Evolutionary conservation across 2,888 invertebrate species (phyloP).

Genomic region (Bedellia somnulentella): DNA sequence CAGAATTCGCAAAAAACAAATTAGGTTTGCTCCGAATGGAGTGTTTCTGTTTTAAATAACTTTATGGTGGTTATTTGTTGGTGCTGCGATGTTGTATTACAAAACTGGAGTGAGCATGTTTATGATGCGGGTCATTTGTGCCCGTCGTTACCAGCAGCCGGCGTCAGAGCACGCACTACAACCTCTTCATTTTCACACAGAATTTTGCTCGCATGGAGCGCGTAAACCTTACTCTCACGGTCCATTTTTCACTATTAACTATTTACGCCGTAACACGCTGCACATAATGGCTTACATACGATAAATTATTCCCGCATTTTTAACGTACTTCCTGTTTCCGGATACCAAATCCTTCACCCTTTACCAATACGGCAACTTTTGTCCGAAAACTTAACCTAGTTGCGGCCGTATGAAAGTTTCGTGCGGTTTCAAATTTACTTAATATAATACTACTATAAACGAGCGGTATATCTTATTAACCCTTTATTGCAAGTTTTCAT

Average conservation of each 20-base stretch:
- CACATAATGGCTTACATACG: neutral
- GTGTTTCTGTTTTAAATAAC: neutral
- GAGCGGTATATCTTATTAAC: too few relatives aligned
- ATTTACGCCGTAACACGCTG: neutral
- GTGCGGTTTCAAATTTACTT: constrained; percentile 56
- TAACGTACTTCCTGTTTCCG: neutral
- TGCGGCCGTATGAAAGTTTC: constrained; percentile 47
- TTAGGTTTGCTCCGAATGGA: too few relatives aligned
- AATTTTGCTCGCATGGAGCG: constrained; percentile 16
- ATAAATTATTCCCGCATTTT: constrained; percentile 3
- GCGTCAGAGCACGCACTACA: constrained; percentile 25
- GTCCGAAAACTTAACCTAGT: constrained; percentile 37
- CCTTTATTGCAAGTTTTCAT: constrained; percentile 54
- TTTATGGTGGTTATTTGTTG: neutral
- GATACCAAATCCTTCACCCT: neutral
- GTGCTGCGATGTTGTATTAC: constrained; percentile 2
- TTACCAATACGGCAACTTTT: too few relatives aligned
- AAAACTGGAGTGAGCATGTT: constrained; percentile 24
- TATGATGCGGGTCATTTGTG: constrained; percentile 31
- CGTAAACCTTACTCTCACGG: constrained; percentile 3
- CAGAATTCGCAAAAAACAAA: too few relatives aligned
- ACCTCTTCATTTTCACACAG: constrained; percentile 33
- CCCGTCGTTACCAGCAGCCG: constrained; percentile 35
- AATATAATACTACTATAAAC: too few relatives aligned
- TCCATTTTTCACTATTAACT: constrained; percentile 7